Conservation (phyloP, 2,113 vertebrate species). For the Oncorhynchus keta region DNA sequence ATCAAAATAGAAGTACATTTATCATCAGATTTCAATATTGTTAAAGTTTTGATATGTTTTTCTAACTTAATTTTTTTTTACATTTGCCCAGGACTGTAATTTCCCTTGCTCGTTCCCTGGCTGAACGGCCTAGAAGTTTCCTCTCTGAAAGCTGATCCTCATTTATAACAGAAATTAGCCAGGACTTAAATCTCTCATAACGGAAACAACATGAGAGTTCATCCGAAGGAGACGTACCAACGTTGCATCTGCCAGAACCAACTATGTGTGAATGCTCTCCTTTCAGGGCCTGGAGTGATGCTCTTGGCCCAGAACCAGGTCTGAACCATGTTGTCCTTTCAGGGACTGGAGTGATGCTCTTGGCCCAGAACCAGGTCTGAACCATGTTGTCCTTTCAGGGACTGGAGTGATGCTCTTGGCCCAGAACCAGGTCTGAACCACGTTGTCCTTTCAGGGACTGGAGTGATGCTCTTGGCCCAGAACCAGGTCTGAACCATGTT, state of each 20-base stretch:
- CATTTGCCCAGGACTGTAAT: neutral
- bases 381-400: conserved; percentile 64
- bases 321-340: conserved; percentile 61
- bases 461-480: conserved; percentile 64
- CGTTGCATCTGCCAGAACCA: conserved; percentile 60
- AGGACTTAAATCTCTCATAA: conserved; percentile 26
- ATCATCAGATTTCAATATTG: conserved; percentile 5
- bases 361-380: conserved; percentile 44
- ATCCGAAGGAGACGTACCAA: conserved; percentile 49
- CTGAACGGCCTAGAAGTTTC: neutral
- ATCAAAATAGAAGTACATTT: conserved; percentile 13
- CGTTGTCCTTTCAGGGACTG: conserved; percentile 64
- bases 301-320: conserved; percentile 56
- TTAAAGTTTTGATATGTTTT: neutral
- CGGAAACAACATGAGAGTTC: conserved; percentile 42
- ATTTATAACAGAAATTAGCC: conserved; percentile 18
- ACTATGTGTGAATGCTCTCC: conserved; percentile 61
- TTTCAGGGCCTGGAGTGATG: conserved; percentile 63
- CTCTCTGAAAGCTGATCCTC: neutral
- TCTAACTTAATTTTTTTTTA: neutral
- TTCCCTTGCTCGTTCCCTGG: neutral
- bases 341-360: conserved; percentile 51
- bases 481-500: no score
- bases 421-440: conserved; percentile 7
- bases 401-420: conserved; percentile 67